These are phyloP conservation scores for Geopemphigus sp. DNA, from an alignment of 1,140 invertebrate genomes.

Conservation along the genomic window DNA sequence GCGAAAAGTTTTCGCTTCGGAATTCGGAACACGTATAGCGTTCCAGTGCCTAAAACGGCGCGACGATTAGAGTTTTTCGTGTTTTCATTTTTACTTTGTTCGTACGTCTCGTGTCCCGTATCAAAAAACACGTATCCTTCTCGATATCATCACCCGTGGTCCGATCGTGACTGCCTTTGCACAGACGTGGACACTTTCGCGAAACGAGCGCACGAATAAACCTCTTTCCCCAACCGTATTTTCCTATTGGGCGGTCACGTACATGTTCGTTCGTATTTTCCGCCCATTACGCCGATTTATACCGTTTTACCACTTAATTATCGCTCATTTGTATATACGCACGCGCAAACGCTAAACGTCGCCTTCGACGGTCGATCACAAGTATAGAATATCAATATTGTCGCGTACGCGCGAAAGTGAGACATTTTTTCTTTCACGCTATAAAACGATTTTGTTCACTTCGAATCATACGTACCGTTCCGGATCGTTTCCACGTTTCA, in stretches of 20 bases:
- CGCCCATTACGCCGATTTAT: background rate
- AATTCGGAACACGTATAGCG: conserved; percentile 16
- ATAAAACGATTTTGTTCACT: no score
- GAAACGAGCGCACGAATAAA: background rate
- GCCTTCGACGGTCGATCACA: no score
- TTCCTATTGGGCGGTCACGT: no score
- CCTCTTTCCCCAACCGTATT: no score
- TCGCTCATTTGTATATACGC: background rate
- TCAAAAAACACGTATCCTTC: background rate
- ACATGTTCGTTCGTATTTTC: background rate
- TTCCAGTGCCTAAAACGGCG: background rate
- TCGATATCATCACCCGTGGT: background rate
- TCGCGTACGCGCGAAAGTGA: no score
- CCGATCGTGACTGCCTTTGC: background rate
- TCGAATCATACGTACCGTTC: no score
- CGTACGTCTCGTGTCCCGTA: no score
- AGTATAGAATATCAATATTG: no score
- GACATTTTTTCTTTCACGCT: no score
- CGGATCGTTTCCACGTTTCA: no score
- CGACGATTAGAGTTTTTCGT: background rate
- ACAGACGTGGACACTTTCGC: background rate
- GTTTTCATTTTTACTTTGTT: background rate
- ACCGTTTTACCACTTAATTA: background rate
- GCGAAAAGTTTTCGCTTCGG: conserved; percentile 4
- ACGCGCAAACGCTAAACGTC: background rate